Evolutionary conservation across 2,888 invertebrate species (phyloP).

Genomic region (Idaea dimidiata): DNA sequence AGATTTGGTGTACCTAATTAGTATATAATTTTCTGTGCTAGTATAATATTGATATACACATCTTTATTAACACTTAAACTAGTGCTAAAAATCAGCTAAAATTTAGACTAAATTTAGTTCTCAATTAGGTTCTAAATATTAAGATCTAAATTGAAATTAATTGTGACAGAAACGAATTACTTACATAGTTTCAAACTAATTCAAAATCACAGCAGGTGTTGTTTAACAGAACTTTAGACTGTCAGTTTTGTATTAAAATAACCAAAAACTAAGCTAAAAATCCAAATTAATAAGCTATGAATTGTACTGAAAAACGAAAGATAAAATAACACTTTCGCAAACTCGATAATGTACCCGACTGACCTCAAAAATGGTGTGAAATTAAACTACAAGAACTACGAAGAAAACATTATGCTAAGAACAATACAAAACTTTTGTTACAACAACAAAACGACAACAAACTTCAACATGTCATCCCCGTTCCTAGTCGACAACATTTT

Average conservation of each 20-base stretch:
- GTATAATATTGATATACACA: no score
- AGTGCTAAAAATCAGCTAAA: no score
- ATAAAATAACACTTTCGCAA: conserved; percentile 31
- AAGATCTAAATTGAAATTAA: no score
- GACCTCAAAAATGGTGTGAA: conserved; percentile 71
- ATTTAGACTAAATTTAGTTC: no score
- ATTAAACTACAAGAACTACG: conserved; percentile 53
- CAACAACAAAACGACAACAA: conserved; percentile 60
- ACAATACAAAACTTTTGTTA: conserved; percentile 71
- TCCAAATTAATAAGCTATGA: not conserved
- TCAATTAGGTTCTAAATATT: no score
- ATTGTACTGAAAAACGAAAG: not conserved
- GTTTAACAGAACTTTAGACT: no score
- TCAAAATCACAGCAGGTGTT: no score
- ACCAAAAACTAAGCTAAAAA: not conserved
- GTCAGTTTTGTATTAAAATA: not conserved
- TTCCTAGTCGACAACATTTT: conserved; percentile 83
- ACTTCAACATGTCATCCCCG: conserved; percentile 79
- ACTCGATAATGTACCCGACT: conserved; percentile 70
- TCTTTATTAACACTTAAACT: no score
- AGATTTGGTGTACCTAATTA: no score
- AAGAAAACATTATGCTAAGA: conserved; percentile 75
- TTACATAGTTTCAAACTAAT: no score
- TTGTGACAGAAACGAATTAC: no score
- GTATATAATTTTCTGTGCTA: no score